Evolutionary conservation across 2,113 vertebrate species (phyloP).

Genomic region (Brachyistius frenatus): DNA sequence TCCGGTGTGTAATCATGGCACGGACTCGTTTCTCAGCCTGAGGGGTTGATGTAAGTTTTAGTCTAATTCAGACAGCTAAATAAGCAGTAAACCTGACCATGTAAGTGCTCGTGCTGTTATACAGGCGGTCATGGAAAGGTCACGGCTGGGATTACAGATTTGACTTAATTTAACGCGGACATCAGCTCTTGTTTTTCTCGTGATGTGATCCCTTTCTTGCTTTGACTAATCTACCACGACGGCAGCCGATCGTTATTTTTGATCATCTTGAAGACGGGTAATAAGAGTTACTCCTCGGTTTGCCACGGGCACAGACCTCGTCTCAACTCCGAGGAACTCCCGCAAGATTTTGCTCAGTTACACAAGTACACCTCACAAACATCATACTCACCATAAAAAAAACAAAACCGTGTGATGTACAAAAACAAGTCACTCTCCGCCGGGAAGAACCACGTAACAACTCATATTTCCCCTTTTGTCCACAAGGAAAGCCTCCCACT

Average conservation of each 20-base stretch:
- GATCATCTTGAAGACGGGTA: slow-evolving; percentile 35
- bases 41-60: slow-evolving; percentile 4
- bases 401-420: too few relatives aligned
- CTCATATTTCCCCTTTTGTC: not conserved
- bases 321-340: slow-evolving; percentile 30
- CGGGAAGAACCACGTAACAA: not conserved
- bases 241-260: not conserved
- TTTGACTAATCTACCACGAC: slow-evolving; percentile 2
- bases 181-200: slow-evolving; percentile 24
- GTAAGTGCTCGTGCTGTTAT: slow-evolving; percentile 42
- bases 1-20: not conserved
- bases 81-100: slow-evolving; percentile 9
- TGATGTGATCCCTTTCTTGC: not conserved
- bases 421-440: not conserved
- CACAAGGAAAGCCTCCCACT: not conserved
- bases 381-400: slow-evolving; percentile 34
- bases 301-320: not conserved
- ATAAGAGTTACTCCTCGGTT: not conserved
- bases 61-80: slow-evolving; percentile 11
- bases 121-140: slow-evolving; percentile 37
- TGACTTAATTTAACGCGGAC: slow-evolving; percentile 42
- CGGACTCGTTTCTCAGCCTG: not conserved
- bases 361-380: not conserved
- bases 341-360: slow-evolving; percentile 18
- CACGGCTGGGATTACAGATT: slow-evolving; percentile 71